phyloP scores from a whole-genome alignment of 2,113 vertebrate genomes.

The Nesogale talazaci region DNA sequence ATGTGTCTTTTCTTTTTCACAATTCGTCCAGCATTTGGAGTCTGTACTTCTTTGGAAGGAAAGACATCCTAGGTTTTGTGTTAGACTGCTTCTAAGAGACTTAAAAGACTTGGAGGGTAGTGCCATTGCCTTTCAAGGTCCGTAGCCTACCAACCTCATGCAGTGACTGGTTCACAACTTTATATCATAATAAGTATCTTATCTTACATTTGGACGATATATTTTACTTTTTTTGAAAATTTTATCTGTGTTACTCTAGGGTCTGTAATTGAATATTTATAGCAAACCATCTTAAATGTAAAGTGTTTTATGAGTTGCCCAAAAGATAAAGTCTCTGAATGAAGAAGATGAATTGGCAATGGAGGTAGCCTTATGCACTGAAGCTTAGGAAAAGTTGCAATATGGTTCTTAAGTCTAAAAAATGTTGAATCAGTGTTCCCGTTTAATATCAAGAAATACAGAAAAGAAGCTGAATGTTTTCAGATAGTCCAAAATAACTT shows the following conservation, averaged over 20 bases:
- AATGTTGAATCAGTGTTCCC: background rate
- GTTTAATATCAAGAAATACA: background rate
- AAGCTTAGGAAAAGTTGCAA: background rate
- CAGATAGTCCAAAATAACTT: background rate
- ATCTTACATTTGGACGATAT: background rate
- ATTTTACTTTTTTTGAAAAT: background rate
- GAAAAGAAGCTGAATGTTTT: background rate
- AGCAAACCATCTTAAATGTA: background rate
- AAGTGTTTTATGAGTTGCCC: background rate
- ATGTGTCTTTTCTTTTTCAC: too few species aligned
- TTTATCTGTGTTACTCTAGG: background rate
- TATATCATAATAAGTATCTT: background rate
- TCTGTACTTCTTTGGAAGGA: background rate
- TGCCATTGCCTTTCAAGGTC: background rate
- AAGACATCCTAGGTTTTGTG: background rate
- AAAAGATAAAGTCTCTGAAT: background rate
- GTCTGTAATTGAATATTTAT: background rate
- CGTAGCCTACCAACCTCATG: fast-evolving
- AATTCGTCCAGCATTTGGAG: background rate
- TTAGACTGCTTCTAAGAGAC: background rate
- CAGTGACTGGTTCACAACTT: background rate
- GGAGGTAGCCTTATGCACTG: background rate
- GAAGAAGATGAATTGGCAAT: background rate
- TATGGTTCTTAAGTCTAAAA: background rate
- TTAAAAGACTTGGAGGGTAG: background rate